phyloP scores from a whole-genome alignment of 2,797 vertebrate genomes.

The Pangasius krempfi region DNA sequence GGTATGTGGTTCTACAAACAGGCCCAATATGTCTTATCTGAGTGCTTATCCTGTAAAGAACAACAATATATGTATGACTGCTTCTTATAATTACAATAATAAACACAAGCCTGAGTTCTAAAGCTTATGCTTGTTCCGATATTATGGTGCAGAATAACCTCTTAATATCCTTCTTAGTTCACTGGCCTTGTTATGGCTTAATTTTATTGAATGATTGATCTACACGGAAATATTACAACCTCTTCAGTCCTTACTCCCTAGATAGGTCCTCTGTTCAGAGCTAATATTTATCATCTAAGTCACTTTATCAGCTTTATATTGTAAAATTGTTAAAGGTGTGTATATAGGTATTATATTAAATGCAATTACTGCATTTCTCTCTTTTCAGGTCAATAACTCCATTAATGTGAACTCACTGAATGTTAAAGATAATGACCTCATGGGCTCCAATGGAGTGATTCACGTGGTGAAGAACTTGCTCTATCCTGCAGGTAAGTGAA shows the following conservation, averaged over 20 bases:
- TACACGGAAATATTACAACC: neutral
- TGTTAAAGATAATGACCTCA: slow-evolving; percentile 85
- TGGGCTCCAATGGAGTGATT: slow-evolving; percentile 95
- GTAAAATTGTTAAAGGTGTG: neutral
- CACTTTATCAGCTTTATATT: neutral
- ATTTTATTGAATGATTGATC: neutral
- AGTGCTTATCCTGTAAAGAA: neutral
- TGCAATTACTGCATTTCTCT: slow-evolving; percentile 8
- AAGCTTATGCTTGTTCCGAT: neutral
- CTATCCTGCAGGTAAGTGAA: slow-evolving; percentile 85
- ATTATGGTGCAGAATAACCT: neutral
- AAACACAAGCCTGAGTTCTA: neutral
- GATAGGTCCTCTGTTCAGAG: neutral
- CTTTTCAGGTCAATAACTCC: slow-evolving; percentile 84
- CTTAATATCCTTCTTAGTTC: neutral
- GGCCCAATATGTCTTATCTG: neutral
- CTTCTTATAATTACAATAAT: neutral
- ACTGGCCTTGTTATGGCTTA: neutral
- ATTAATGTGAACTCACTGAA: slow-evolving; percentile 88
- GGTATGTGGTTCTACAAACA: slow-evolving; percentile 3
- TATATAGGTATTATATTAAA: neutral
- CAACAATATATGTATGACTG: neutral
- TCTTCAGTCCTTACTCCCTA: neutral
- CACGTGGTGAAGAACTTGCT: slow-evolving; percentile 93
- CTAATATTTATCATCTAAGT: neutral